A percentile compares a stretch with the other conserved stretches of the same genome.
Conservation (phyloP, 2,113 vertebrate species). For the Hipposideros armiger region DNA sequence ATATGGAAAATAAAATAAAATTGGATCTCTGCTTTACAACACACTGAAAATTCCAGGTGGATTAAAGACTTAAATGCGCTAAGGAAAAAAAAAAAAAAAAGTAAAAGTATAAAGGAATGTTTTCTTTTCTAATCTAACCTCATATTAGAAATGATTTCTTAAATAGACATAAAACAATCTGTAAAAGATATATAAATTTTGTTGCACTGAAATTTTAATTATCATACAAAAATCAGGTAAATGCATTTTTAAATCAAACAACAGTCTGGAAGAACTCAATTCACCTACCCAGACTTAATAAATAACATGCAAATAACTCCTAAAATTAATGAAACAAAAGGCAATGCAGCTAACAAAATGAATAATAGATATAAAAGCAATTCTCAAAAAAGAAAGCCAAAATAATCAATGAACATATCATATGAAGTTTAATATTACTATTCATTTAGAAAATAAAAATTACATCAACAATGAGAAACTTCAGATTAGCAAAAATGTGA, state of each 20-base stretch:
- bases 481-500: neutral
- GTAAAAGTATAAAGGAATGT: neutral
- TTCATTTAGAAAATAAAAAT: neutral
- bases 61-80: neutral
- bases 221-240: neutral
- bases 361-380: neutral
- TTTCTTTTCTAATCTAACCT: neutral
- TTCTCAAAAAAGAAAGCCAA: neutral
- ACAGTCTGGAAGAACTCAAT: neutral
- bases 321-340: neutral
- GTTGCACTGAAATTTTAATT: slow-evolving; percentile 11
- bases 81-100: neutral
- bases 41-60: neutral
- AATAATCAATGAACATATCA: neutral
- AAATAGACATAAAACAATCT: neutral
- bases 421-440: neutral
- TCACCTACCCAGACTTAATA: neutral
- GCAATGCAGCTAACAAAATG: neutral
- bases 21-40: neutral
- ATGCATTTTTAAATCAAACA: neutral
- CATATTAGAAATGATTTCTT: neutral
- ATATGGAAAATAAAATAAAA: slow-evolving; percentile 44
- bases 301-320: neutral
- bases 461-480: neutral
- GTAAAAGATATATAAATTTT: neutral